Percentiles rank a stretch among this genome's conserved stretches.
Evolutionary conservation across 2,888 invertebrate species (phyloP).

Genomic region (Scaptomyza parva): DNA sequence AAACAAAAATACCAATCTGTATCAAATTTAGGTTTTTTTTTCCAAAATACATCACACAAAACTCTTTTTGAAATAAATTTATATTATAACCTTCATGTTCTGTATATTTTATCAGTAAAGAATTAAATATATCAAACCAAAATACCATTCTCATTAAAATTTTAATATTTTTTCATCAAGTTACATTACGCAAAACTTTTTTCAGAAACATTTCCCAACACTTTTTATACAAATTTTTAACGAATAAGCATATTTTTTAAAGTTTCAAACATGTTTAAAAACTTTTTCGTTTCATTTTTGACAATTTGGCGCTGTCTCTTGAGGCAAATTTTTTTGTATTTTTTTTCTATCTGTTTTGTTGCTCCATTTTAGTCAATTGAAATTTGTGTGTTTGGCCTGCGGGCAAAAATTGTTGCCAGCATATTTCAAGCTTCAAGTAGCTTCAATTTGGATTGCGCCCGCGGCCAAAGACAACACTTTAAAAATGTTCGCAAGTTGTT

Average conservation of each 20-base stretch:
- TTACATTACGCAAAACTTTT: too few relatives aligned
- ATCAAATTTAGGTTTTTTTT: too few relatives aligned
- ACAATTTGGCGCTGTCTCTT: slow-evolving; percentile 16
- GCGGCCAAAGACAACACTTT: slow-evolving; percentile 58
- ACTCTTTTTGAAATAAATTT: too few relatives aligned
- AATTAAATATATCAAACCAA: too few relatives aligned
- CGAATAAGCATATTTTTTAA: slow-evolving; percentile 12
- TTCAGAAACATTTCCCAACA: background rate
- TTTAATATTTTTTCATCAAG: too few relatives aligned
- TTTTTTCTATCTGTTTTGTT: slow-evolving; percentile 7
- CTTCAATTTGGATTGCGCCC: slow-evolving; percentile 44
- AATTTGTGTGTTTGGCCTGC: slow-evolving; percentile 29
- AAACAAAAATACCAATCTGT: too few relatives aligned
- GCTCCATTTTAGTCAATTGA: slow-evolving; percentile 33
- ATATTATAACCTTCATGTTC: too few relatives aligned
- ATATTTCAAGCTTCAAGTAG: slow-evolving; percentile 51
- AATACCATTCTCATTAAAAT: too few relatives aligned
- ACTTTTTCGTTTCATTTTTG: slow-evolving; percentile 15
- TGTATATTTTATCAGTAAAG: too few relatives aligned
- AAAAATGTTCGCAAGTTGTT: slow-evolving; percentile 57
- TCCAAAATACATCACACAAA: too few relatives aligned
- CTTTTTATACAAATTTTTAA: background rate
- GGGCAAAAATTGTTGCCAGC: slow-evolving; percentile 40
- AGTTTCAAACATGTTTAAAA: slow-evolving; percentile 1
- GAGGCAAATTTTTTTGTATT: background rate